These are phyloP conservation scores for Drosophila kuntzei DNA, from an alignment of 2,888 invertebrate species.

Conservation along the genomic window DNA sequence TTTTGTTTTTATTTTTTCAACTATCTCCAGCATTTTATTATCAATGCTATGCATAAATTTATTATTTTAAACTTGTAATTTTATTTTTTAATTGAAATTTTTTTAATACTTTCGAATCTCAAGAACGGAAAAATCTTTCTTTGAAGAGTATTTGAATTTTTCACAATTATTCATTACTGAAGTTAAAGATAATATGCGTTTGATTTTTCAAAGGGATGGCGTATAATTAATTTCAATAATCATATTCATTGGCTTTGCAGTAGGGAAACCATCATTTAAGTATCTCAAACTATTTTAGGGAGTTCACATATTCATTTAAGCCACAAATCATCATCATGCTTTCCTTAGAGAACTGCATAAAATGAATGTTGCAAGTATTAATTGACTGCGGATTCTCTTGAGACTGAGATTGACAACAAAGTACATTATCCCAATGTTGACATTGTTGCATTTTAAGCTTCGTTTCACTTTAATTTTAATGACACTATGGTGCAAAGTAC, in stretches of 20 bases:
- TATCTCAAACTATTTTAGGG: neutral
- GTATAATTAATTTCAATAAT: conserved; percentile 6
- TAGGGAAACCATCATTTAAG: neutral
- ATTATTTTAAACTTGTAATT: no score
- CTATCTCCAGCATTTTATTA: no score
- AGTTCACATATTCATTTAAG: conserved; percentile 2
- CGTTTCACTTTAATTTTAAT: conserved; percentile 57
- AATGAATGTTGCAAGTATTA: conserved; percentile 20
- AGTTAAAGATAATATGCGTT: neutral
- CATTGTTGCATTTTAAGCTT: conserved; percentile 54
- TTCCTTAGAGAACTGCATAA: conserved; percentile 4
- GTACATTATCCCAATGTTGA: conserved; percentile 41
- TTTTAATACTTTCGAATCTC: no score
- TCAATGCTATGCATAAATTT: no score
- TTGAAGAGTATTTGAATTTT: no score
- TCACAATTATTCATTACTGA: no score
- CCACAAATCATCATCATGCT: conserved; percentile 11
- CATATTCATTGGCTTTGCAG: conserved; percentile 5
- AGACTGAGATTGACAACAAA: conserved; percentile 21
- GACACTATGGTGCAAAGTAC: conserved; percentile 35
- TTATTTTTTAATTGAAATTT: no score
- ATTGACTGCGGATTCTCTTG: conserved; percentile 21
- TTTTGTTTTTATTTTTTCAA: no score
- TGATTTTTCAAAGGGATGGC: neutral
- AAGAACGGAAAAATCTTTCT: no score